A percentile compares a stretch with the other conserved stretches of the same genome.
phyloP scores from a whole-genome alignment of 2,113 vertebrate genomes.

The Myotis brandtii region DNA sequence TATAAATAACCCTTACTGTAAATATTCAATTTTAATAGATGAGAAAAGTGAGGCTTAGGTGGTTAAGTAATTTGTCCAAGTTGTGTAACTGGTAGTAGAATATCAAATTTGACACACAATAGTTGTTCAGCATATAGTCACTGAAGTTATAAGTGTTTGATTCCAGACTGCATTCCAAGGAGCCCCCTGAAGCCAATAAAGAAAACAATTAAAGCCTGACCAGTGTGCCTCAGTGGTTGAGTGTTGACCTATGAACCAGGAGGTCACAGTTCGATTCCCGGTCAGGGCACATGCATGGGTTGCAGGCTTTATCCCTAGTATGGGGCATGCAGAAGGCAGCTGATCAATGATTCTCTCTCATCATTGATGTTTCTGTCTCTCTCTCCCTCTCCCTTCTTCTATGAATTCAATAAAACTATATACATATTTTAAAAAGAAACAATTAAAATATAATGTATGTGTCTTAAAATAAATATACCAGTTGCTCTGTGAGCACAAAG shows the following conservation, averaged over 20 bases:
- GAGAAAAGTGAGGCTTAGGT: background rate
- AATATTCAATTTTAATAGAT: background rate
- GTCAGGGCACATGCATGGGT: no score
- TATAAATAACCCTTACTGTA: background rate
- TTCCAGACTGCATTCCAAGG: background rate
- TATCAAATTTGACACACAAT: background rate
- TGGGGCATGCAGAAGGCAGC: no score
- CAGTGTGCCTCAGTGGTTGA: no score
- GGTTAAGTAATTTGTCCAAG: background rate
- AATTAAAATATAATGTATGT: background rate
- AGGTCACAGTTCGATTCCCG: no score
- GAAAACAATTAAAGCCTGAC: no score
- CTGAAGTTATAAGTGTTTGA: slow-evolving; percentile 2
- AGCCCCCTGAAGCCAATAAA: background rate
- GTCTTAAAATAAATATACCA: slow-evolving; percentile 5
- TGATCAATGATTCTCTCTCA: no score
- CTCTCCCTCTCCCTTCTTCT: no score
- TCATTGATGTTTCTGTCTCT: no score
- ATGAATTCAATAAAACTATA: no score
- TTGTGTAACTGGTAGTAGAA: background rate
- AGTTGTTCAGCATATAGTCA: background rate
- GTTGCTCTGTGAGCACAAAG: background rate
- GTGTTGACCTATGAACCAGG: no score
- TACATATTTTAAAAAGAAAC: background rate
- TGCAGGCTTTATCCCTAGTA: no score